Evolutionary conservation across 2,888 invertebrate genomes (phyloP), one percentile per base, ranked within the genome.

Genomic region (Barypeithes pellucidus): DNA sequence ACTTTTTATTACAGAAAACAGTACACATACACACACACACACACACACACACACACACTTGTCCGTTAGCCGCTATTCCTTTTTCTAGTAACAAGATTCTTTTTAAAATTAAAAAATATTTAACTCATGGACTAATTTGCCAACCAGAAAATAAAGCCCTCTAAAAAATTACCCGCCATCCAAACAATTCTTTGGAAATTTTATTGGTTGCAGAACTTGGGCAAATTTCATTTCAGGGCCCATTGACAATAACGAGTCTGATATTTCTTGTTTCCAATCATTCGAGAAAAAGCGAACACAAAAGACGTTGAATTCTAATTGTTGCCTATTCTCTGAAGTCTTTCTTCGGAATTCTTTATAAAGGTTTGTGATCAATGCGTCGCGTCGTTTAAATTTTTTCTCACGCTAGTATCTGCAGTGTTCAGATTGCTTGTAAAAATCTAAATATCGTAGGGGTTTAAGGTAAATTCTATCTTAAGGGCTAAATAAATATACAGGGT

Each of bases 261-360:
- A 79, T 80, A 78, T 78, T 80, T 79, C 78, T 78, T 77, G 77
- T 77, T 80, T 79, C 80, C 79, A 81, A 80, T 81, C 81, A 80
- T 78, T 79, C 33, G 41, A 60, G 72, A 60, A 59, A 45, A 45
- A 45, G 57, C 45, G 67, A 12, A 62, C 72, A 72, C 67, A 72
- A 72, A 72, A 72, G 72, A 67, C 57, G 57, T 47, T 47, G 67
- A 67, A 67, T 67, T 72, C 67, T 72, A 72, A 72, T 72, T 72
- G 72, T 67, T 67, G 41, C 59, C 67, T 50, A 45, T 67, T 67
- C 39, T 47, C 14, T 9, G 24, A 50, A 69, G 47, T 33, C 52
- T 41, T 36, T 50, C 63, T 50, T 50, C 36, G 50, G 50, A 36
- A 50, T 36, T 33, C 16, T 29, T 57, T 33, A 18, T 16, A 57